Evolutionary conservation across 2,888 invertebrate genomes (phyloP), one percentile per base, ranked within the genome.

Genomic region (Xanthorhoe spadicearia): DNA sequence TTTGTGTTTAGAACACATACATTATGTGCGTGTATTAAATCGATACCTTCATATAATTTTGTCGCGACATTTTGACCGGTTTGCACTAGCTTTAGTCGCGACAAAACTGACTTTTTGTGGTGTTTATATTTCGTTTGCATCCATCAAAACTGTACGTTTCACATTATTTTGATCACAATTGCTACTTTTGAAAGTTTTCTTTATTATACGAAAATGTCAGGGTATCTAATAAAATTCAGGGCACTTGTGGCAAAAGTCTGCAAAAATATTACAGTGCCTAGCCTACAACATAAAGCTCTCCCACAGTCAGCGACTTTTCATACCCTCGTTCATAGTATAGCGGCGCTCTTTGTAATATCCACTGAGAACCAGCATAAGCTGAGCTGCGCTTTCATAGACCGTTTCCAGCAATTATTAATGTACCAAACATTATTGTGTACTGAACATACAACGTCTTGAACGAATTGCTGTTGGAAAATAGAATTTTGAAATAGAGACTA

Each of bases 341-440:
- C 52, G 65, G 70, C 43, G 51, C 23, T 19, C 19, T 53, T 59
- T 48, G 54, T 64, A 64, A 66, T 17, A 32, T 60, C 53, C 35
- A 57, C 50, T 9, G 28, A 49, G 19, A 43, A 51, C 70, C 67
- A 69, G 18, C 49, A 35, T n/a, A 65, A 64, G 52, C 61, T 61
- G 69, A 69, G 56, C 65, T 43, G 56, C 49, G 43, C 68, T 58
- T 65, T 58, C 54, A 64, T 53, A 68, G n/a, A 52, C 60, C 35
- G 55, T 57, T 61, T 61, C 52, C n/a, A 66, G 61, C 64, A 69
- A 64, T 71, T 68, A 68, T 68, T 68, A 68, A 69, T 62, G 61
- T 61, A 66, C 61, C 57, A 69, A 70, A 69, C 65, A 69, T 55
- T 68, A 67, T 66, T 69, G 66, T 68, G 54, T 62, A 66, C 65